Percentiles rank a stretch among this genome's conserved stretches.
Conservation (phyloP, 2,797 vertebrate genomes). For the Paratrypauchen microcephalus region DNA sequence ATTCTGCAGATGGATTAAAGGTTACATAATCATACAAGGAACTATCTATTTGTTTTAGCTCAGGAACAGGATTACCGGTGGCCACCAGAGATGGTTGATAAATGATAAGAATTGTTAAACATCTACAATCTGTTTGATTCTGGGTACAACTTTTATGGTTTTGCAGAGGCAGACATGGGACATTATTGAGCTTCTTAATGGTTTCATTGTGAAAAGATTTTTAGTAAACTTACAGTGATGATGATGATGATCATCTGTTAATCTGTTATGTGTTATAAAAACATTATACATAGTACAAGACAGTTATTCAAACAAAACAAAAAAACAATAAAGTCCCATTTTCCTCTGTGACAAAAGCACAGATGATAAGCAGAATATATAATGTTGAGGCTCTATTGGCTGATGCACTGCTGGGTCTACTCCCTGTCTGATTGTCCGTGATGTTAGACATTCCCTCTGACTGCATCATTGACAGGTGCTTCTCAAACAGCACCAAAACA, state of each 20-base stretch:
- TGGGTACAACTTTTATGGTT: background rate
- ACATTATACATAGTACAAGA: too few relatives aligned
- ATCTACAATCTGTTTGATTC: constrained; percentile 1
- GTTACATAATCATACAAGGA: constrained; percentile 68
- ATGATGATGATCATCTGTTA: too few relatives aligned
- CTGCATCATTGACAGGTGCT: background rate
- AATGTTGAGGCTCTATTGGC: background rate
- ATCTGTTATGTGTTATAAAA: too few relatives aligned
- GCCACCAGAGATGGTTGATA: constrained; percentile 31
- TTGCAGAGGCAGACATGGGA: background rate
- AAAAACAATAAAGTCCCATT: too few relatives aligned
- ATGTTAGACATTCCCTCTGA: background rate
- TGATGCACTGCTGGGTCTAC: background rate
- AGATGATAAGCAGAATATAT: background rate
- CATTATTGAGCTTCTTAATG: too few relatives aligned
- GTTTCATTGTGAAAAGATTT: too few relatives aligned
- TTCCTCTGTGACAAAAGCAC: background rate
- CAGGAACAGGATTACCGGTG: constrained; percentile 60
- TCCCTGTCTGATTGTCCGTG: background rate
- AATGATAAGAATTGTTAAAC: constrained; percentile 13
- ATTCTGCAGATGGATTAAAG: constrained; percentile 67
- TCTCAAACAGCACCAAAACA: constrained; percentile 1
- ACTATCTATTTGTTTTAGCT: constrained; percentile 66
- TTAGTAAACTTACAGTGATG: too few relatives aligned
- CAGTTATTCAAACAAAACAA: too few relatives aligned